Evolutionary conservation across 2,888 invertebrate genomes (phyloP).

Genomic region (Apotomis capreana): DNA sequence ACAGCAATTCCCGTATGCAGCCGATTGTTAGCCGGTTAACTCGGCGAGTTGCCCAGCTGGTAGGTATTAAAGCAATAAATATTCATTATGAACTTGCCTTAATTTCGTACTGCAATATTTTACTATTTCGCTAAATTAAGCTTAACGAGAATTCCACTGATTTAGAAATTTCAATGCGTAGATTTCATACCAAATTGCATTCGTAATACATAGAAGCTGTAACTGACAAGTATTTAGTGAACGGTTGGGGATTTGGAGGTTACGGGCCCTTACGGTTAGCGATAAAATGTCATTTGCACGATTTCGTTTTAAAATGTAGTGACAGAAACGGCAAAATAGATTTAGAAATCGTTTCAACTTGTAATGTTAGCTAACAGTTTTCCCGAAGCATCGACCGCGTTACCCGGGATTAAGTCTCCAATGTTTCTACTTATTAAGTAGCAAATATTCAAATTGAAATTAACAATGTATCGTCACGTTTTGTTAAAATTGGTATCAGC

Average conservation of each 20-base stretch:
- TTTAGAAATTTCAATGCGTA: slow-evolving; percentile 47
- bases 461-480: too few relatives aligned
- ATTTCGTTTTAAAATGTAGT: background rate
- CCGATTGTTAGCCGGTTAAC: slow-evolving; percentile 68
- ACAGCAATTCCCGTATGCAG: slow-evolving; percentile 68
- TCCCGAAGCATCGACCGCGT: too few relatives aligned
- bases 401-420: too few relatives aligned
- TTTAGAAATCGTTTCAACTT: too few relatives aligned
- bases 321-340: background rate
- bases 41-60: slow-evolving; percentile 66
- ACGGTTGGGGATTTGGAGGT: slow-evolving; percentile 22
- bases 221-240: slow-evolving; percentile 34
- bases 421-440: too few relatives aligned
- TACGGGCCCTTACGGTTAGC: background rate
- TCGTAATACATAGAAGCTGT: slow-evolving; percentile 36
- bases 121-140: slow-evolving; percentile 77
- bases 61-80: slow-evolving; percentile 80
- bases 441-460: too few relatives aligned
- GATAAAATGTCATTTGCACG: background rate
- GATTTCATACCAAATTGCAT: slow-evolving; percentile 38
- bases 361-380: too few relatives aligned
- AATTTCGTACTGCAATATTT: slow-evolving; percentile 76
- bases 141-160: slow-evolving; percentile 60
- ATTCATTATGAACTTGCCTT: slow-evolving; percentile 81
- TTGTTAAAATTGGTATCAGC: too few relatives aligned